Percentiles rank a stretch among this genome's conserved stretches.
phyloP scores from a whole-genome alignment of 2,113 vertebrate genomes.

The Clarias gariepinus region DNA sequence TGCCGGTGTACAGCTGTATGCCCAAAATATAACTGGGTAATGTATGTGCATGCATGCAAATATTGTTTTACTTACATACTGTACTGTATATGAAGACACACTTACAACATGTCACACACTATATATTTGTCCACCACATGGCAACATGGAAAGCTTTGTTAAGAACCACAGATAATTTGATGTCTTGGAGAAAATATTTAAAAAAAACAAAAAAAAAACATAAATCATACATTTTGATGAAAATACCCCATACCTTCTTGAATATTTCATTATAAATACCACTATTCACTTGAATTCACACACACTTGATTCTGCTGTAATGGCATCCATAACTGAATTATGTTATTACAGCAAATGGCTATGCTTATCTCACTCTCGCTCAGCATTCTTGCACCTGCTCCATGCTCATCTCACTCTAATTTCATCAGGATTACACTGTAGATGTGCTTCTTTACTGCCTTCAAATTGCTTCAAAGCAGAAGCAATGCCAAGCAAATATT shows the following conservation, averaged over 20 bases:
- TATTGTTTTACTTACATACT: not conserved
- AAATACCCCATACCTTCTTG: slow-evolving; percentile 64
- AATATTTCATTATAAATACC: slow-evolving; percentile 66
- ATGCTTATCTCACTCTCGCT: slow-evolving; percentile 16
- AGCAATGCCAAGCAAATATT: slow-evolving; percentile 24
- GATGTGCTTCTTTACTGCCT: slow-evolving; percentile 1
- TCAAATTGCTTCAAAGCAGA: slow-evolving; percentile 17
- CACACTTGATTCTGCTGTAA: slow-evolving; percentile 26
- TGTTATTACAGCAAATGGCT: slow-evolving; percentile 42
- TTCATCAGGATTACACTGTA: slow-evolving; percentile 35
- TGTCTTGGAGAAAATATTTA: not conserved
- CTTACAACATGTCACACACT: slow-evolving; percentile 5
- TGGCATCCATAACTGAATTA: slow-evolving; percentile 18
- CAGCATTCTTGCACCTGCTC: slow-evolving; percentile 33
- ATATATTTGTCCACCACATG: slow-evolving; percentile 62
- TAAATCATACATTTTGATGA: slow-evolving; percentile 39
- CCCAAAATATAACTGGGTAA: not conserved
- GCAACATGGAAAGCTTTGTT: slow-evolving; percentile 59
- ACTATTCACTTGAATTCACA: slow-evolving; percentile 45
- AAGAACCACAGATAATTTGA: slow-evolving; percentile 55
- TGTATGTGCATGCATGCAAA: not conserved
- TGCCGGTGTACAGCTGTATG: slow-evolving; percentile 29
- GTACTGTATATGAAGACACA: not conserved
- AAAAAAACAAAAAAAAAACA: no score
- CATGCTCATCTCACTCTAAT: slow-evolving; percentile 34